phyloP scores from a whole-genome alignment of 2,113 vertebrate genomes.

The Caretta caretta region DNA sequence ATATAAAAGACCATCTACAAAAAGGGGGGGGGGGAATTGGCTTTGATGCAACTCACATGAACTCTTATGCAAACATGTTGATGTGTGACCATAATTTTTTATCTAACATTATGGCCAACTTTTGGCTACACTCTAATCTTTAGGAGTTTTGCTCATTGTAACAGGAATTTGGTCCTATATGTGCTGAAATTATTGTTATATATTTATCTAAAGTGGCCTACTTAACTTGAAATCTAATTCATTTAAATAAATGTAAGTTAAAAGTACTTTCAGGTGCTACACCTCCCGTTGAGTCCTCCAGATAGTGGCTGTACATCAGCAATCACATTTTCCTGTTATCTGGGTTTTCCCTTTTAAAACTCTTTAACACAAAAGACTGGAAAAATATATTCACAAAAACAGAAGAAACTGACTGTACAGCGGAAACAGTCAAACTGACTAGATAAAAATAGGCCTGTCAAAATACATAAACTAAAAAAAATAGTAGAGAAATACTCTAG shows the following conservation, averaged over 20 bases:
- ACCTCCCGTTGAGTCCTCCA: neutral
- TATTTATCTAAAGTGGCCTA: neutral
- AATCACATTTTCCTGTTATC: neutral
- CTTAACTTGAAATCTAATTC: neutral
- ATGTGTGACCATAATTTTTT: neutral
- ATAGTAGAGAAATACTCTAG: neutral
- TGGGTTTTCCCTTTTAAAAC: neutral
- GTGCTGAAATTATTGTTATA: slow-evolving; percentile 6
- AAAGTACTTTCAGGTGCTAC: neutral
- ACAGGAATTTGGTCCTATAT: neutral
- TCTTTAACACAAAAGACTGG: too few relatives aligned
- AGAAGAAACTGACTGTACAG: neutral
- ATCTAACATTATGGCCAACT: neutral
- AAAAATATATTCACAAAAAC: neutral
- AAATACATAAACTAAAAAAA: neutral
- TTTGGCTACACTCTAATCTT: slow-evolving; percentile 35
- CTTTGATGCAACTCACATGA: neutral
- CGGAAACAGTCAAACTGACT: neutral
- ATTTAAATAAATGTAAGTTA: neutral
- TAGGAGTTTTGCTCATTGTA: slow-evolving; percentile 1
- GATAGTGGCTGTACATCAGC: neutral
- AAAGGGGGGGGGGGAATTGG: neutral
- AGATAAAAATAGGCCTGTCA: neutral
- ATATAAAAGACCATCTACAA: slow-evolving; percentile 1
- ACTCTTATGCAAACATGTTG: slow-evolving; percentile 5